Base-by-base conservation (phyloP, 2,113 vertebrate species). In the Cacatua alba region DNA sequence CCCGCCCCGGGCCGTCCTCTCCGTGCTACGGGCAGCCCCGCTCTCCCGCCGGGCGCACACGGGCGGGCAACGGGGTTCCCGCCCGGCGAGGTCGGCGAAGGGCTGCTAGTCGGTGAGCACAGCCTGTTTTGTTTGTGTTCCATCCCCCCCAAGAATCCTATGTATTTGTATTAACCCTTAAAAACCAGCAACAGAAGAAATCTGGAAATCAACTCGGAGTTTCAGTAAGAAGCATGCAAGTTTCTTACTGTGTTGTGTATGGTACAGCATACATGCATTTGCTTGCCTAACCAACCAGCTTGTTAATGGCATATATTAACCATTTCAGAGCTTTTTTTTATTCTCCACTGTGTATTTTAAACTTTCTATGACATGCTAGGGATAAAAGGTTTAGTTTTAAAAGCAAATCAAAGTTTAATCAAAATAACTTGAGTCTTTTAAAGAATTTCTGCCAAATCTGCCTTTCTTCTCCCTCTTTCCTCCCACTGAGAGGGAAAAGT, bases 241-340 rank as follows among this genome's bases (percentile, higher is more conserved):
- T 82, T 90, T 74, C 68, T 72, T 53, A 2, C 2, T 35, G 53
- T 3, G 5, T 86, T 80, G 18, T 6, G 12, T 80, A 18, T 8
- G 12, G 15, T 79, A 17, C 1, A 39, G 33, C 31, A 4, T 18
- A 3, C 18, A 57, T 39, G 44, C 2, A 6, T 83, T 88, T 68
- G 31, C 29, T 67, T 70, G 13, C 46, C 33, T 63, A 20, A 28
- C 17, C 19, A 20, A 28, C 17, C 19, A 35, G 25, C 37, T 71
- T 69, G 25, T 20, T 19, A 5, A 8, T 49, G 74, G 44, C 4
- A 5, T 6, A 5, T 0, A 0, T 63, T 74, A 37, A 8, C 0
- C 64, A 9, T 91, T 79, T 84, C 55, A 49, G 41, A 87, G 46
- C 13, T 9, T 82, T 87, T 74, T 41, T 41, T 35, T 37, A 25